phyloP scores from a whole-genome alignment of 2,888 invertebrate species.

The Ethmia dodecea region DNA sequence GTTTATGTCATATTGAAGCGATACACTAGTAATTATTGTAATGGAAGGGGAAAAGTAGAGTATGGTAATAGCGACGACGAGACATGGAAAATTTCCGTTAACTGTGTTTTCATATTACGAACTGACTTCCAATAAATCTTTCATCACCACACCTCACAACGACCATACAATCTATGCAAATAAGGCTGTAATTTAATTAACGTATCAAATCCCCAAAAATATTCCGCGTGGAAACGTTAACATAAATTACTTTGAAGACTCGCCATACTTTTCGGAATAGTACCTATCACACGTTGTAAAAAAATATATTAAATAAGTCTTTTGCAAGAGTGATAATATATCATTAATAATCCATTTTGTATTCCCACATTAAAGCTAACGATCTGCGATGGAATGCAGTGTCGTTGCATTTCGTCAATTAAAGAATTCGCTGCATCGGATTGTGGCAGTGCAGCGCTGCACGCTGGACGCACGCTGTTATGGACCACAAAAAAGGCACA shows the following conservation, averaged over 20 bases:
- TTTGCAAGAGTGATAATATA: constrained; percentile 22
- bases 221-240: background rate
- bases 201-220: too few species aligned
- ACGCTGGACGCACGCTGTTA: constrained; percentile 57
- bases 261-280: too few species aligned
- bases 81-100: too few species aligned
- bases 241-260: constrained; percentile 1
- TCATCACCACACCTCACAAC: too few species aligned
- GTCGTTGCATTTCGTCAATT: constrained; percentile 66
- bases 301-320: constrained; percentile 5
- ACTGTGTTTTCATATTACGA: too few species aligned
- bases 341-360: constrained; percentile 45
- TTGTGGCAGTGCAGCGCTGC: constrained; percentile 28
- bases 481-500: constrained; percentile 60
- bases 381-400: constrained; percentile 54
- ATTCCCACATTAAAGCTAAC: constrained; percentile 60
- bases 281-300: constrained; percentile 8
- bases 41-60: background rate
- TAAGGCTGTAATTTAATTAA: too few species aligned
- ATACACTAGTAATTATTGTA: constrained; percentile 4
- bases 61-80: background rate
- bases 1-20: constrained; percentile 12
- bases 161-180: too few species aligned
- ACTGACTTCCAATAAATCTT: too few species aligned
- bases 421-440: constrained; percentile 62